Evolutionary conservation across 2,113 vertebrate genomes (phyloP).

Genomic region (Platysternon megacephalum): DNA sequence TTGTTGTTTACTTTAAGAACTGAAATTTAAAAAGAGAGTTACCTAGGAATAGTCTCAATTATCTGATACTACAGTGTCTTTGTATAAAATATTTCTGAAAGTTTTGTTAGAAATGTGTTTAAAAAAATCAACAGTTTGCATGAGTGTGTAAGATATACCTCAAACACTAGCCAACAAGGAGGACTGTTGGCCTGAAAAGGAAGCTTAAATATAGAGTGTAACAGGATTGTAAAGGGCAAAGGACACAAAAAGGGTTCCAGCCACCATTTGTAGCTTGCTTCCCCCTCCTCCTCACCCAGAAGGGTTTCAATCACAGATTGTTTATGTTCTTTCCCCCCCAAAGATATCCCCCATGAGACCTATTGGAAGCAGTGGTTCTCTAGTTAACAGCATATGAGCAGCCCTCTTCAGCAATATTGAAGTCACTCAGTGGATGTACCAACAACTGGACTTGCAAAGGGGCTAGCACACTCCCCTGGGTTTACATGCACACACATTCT

Average conservation of each 20-base stretch:
- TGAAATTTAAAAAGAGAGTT: constrained; percentile 3
- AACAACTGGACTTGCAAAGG: background rate
- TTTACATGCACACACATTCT: background rate
- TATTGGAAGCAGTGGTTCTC: background rate
- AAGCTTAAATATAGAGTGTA: constrained; percentile 28
- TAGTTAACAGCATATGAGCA: background rate
- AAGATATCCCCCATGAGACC: background rate
- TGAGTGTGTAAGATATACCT: background rate
- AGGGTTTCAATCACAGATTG: constrained; percentile 17
- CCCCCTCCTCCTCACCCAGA: constrained; percentile 16
- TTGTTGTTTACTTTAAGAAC: constrained; percentile 43
- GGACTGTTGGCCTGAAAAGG: constrained; percentile 29
- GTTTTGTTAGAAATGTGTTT: background rate
- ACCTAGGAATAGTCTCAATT: background rate
- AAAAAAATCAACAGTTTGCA: background rate
- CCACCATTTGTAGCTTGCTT: constrained; percentile 6
- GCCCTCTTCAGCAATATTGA: background rate
- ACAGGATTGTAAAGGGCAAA: background rate
- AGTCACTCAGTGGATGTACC: background rate
- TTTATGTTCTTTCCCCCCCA: background rate
- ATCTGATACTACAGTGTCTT: constrained; percentile 39
- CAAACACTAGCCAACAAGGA: constrained; percentile 11
- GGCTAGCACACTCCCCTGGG: background rate
- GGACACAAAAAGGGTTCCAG: constrained; percentile 32
- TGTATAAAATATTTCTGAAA: constrained; percentile 18